Base-by-base conservation (phyloP, 2,888 invertebrate species). In the Arenicola marina region DNA sequence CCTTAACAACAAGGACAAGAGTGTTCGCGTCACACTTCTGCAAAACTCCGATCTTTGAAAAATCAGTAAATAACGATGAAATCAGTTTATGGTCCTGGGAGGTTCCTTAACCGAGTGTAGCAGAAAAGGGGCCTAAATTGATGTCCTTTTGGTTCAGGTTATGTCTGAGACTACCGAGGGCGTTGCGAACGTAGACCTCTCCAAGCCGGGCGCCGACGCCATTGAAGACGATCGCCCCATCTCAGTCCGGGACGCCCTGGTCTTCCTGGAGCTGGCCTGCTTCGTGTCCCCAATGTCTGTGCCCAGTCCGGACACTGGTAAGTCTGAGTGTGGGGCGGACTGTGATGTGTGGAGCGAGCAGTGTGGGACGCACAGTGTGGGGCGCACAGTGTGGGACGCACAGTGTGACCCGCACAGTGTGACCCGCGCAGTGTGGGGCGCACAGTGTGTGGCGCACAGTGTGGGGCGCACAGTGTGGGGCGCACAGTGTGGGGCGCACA, bases 181-280 rank as follows among this genome's bases (percentile, higher is more conserved):
- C 3, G 48, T 59, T 21, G 29, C 31, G 26, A 51, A 51, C 26
- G 76, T 78, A 4, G 79, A 80, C 61, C 70, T 80, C 46, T 70
- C 75, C 62, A 74, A 72, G 46, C 78, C 76, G 2, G 70, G 64
- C 63, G 75, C 45, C 74, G 74, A 62, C 74, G 73, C 74, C n/a
- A 75, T 76, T 38, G 59, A 67, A 7, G 76, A 78, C 65, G 82
- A 83, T 58, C 66, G 75, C 1, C 80, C 81, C 7, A 75, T 80
- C 33, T 86, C 86, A 1, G 75, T 86, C 2, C 74, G 83, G 24
- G 86, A 86, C 62, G 76, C 79, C n/a, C 75, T 87, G 1, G 79
- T 86, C 7, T 85, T 84, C 67, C 68, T 84, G 55, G 84, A 83
- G 34, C 64, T 79, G 21, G 87, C 82, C 1, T 72, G 71, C 43